Evolutionary conservation across 2,113 vertebrate genomes (phyloP), one percentile per base, ranked within the genome.

Genomic region (Gopherus flavomarginatus): DNA sequence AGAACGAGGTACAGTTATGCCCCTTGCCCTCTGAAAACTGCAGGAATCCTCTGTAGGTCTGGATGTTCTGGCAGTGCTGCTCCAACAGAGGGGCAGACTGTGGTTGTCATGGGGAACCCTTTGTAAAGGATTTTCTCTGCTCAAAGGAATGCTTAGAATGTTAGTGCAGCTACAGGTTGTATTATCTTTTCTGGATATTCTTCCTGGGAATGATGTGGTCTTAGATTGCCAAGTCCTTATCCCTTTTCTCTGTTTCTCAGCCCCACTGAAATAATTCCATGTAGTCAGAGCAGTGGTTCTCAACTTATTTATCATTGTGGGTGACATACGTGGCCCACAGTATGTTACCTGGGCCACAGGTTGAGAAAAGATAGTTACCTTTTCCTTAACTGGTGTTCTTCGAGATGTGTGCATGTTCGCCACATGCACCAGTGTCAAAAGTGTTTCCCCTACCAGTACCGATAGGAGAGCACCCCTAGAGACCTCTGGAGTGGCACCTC

Each of bases 121-220:
- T 86, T 44, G 22, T 44, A 79, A 24, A 56, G 1, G 11, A 88
- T 94, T 94, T 65, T 3, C 35, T 91, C 90, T 94, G 35, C 62
- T 94, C 31, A 29, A 62, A 83, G 86, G 44, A 89, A 88, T 83
- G 49, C 21, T n/a, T 5, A 21, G 47, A 83, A 95, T 87, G 4
- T n/a, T 90, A 81, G 83, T 90, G 10, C 81, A 87, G 52, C 49
- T 35, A 21, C 8, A 93, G 31, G 35, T 92, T 65, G 44, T 8
- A 19, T 75, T 91, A 38, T 78, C 24, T 96, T 87, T 81, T 91
- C 56, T 80, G 9, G 85, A 56, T 90, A 65, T 78, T 83, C 95
- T 92, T 35, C 90, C 26, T 35, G 44, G 77, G 31, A 54, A 42
- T 87, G n/a, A 31, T 42, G 22, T 77, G 42, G 72, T 21, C 16